These are phyloP conservation scores for Drosophila picticornis DNA, from an alignment of 2,888 invertebrate species.

Conservation along the genomic window DNA sequence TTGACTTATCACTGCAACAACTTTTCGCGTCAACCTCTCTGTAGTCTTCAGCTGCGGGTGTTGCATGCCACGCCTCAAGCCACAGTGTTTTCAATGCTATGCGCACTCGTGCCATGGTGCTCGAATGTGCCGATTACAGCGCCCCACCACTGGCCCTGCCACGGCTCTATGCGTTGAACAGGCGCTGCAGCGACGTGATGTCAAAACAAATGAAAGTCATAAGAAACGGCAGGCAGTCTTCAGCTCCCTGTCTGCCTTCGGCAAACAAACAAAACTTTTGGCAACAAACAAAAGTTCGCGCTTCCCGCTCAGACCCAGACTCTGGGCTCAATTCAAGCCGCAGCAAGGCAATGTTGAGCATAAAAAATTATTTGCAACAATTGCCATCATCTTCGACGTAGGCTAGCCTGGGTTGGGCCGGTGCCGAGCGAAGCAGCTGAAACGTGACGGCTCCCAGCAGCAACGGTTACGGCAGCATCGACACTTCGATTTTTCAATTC, in stretches of 20 bases:
- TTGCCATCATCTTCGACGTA: conserved; percentile 69
- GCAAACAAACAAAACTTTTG: conserved; percentile 75
- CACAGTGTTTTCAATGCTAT: conserved; percentile 24
- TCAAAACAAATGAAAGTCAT: conserved; percentile 78
- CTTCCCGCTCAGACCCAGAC: not conserved
- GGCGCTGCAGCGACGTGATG: conserved; percentile 70
- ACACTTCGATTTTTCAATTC: conserved; percentile 70
- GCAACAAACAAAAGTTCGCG: conserved; percentile 74
- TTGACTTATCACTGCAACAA: not conserved
- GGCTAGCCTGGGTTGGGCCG: conserved; percentile 15
- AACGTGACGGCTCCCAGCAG: conserved; percentile 69
- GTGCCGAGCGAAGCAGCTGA: conserved; percentile 24
- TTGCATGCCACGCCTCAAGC: conserved; percentile 45
- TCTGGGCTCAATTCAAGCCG: conserved; percentile 7
- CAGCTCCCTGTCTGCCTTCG: conserved; percentile 50
- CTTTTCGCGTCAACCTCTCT: conserved; percentile 30
- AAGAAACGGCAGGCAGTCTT: conserved; percentile 61
- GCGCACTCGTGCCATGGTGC: conserved; percentile 54
- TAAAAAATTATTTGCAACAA: conserved; percentile 81
- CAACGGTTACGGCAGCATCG: conserved; percentile 31
- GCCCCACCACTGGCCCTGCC: conserved; percentile 12
- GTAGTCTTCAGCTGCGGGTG: conserved; percentile 44
- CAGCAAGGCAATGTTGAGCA: conserved; percentile 59
- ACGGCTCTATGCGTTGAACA: conserved; percentile 5
- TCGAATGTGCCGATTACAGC: conserved; percentile 63